Percentiles rank a stretch among this genome's conserved stretches.
These are phyloP conservation scores for Opisthocomus hoazin DNA, from an alignment of 2,113 vertebrate species.

Conservation along the genomic window DNA sequence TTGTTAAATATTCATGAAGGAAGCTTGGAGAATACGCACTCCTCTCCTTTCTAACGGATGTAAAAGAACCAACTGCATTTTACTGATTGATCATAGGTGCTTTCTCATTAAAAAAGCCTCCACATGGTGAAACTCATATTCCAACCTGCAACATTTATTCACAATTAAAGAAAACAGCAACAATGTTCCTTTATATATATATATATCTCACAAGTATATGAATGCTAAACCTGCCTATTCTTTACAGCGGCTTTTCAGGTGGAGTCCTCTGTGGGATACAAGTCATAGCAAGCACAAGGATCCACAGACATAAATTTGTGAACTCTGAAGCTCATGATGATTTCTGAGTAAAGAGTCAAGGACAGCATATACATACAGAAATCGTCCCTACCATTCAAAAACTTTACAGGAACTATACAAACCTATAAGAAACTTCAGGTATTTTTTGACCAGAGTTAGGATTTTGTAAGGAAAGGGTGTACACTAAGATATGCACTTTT, in stretches of 20 bases:
- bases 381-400: background rate
- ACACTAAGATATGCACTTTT: background rate
- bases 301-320: background rate
- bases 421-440: background rate
- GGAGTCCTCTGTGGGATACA: background rate
- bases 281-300: background rate
- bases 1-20: slow-evolving; percentile 68
- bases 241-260: background rate
- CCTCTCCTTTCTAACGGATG: slow-evolving; percentile 34
- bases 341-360: background rate
- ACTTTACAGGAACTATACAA: background rate
- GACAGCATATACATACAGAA: background rate
- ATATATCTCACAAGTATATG: background rate
- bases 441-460: background rate
- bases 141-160: background rate
- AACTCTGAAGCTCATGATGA: background rate
- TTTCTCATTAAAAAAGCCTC: slow-evolving; percentile 22
- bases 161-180: background rate
- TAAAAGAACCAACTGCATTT: slow-evolving; percentile 27
- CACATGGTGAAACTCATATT: background rate
- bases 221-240: background rate
- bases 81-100: slow-evolving; percentile 23
- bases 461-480: background rate
- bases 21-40: slow-evolving; percentile 14
- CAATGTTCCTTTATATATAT: background rate